Conservation (phyloP, 2,888 invertebrate species). For the Caenorhabditis wallacei region DNA sequence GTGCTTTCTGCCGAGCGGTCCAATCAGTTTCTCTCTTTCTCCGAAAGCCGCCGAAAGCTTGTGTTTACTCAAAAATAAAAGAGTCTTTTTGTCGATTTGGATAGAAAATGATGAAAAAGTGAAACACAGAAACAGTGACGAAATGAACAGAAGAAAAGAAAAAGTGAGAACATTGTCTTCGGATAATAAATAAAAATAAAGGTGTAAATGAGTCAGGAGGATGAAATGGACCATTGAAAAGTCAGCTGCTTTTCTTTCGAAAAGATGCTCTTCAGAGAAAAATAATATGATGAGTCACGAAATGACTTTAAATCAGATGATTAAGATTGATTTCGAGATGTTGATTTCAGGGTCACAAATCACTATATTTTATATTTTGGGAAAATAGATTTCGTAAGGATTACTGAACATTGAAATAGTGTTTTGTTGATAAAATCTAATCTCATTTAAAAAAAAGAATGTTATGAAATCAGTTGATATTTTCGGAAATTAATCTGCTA, state of each 20-base stretch:
- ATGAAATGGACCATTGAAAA: conserved; percentile 28
- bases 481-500: too few relatives aligned
- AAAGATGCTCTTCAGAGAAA: conserved; percentile 43
- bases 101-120: conserved; percentile 3
- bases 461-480: too few relatives aligned
- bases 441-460: too few relatives aligned
- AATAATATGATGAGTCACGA: conserved; percentile 33
- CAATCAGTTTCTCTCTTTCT: conserved; percentile 17
- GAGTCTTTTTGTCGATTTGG: conserved; percentile 38
- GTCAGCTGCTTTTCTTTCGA: conserved; percentile 36
- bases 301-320: conserved; percentile 15
- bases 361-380: too few relatives aligned
- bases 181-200: conserved; percentile 42
- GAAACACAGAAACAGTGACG: conserved; percentile 25
- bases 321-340: conserved; percentile 15
- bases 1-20: conserved; percentile 2
- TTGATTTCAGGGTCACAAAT: not conserved
- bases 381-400: too few relatives aligned
- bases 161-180: conserved; percentile 22
- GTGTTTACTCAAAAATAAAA: conserved; percentile 47
- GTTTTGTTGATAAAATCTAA: too few relatives aligned
- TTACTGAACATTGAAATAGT: too few relatives aligned
- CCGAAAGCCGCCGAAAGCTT: conserved; percentile 25
- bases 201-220: conserved; percentile 24
- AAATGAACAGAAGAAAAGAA: not conserved